Percentiles rank a stretch among this genome's conserved stretches.
These are phyloP conservation scores for Pristionchus mayeri DNA, from an alignment of 2,888 invertebrate species.

Conservation along the genomic window DNA sequence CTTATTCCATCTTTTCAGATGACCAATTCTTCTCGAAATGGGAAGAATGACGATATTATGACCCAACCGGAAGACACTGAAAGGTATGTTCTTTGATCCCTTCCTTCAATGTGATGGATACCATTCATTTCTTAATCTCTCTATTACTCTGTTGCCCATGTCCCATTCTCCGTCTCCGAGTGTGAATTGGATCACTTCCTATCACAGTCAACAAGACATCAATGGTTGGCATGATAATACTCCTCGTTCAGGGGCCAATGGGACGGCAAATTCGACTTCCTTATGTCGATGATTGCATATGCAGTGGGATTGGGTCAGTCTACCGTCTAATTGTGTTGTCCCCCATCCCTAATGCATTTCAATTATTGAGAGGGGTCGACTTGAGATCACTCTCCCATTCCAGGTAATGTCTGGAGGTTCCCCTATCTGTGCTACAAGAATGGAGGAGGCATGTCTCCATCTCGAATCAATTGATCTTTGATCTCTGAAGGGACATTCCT, in stretches of 20 bases:
- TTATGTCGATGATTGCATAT: conserved; percentile 76
- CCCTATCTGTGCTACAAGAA: conserved; percentile 76
- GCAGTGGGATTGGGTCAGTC: conserved; percentile 75
- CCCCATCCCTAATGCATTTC: conserved; percentile 28
- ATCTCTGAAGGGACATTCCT: conserved; percentile 69
- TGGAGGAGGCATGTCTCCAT: conserved; percentile 69
- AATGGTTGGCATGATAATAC: too few relatives aligned
- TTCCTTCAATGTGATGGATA: too few relatives aligned
- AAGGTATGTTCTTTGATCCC: conserved; percentile 21
- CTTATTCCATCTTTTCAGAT: conserved; percentile 36
- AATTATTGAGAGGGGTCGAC: not conserved
- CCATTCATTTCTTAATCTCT: too few relatives aligned
- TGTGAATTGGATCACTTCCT: too few relatives aligned
- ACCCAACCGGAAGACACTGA: not conserved
- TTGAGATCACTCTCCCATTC: not conserved
- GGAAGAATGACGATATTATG: conserved; percentile 25
- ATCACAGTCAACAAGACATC: not conserved
- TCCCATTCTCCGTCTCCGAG: not conserved
- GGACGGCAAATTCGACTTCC: conserved; percentile 73
- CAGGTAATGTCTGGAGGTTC: conserved; percentile 75
- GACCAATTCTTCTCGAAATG: conserved; percentile 38
- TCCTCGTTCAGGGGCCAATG: conserved; percentile 67
- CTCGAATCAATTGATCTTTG: not conserved
- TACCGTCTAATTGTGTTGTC: conserved; percentile 11
- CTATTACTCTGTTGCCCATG: not conserved